Evolutionary conservation across 2,113 vertebrate genomes (phyloP).

Genomic region (Morphnarchus princeps): DNA sequence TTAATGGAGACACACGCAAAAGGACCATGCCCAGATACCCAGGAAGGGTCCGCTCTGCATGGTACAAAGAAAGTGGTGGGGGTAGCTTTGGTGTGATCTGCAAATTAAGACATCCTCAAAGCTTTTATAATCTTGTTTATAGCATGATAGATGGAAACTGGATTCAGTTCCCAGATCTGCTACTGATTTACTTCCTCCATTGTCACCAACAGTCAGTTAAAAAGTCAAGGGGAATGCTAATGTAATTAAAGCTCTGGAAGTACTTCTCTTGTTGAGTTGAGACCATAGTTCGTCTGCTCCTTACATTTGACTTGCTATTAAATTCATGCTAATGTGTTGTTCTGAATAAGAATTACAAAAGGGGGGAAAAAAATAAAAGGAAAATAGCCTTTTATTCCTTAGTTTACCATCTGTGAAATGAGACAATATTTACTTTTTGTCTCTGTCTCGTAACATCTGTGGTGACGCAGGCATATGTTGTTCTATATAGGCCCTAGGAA

Average conservation of each 20-base stretch:
- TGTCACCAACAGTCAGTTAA: neutral
- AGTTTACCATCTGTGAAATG: neutral
- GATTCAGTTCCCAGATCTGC: neutral
- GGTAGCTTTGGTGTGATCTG: neutral
- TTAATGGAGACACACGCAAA: neutral
- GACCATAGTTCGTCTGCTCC: neutral
- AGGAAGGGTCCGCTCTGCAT: neutral
- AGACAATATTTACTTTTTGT: neutral
- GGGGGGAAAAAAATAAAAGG: neutral
- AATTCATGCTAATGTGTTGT: neutral
- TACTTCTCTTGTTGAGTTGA: neutral
- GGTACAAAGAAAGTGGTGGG: neutral
- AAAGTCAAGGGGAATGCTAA: neutral
- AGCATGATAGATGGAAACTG: neutral
- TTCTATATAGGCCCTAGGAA: neutral
- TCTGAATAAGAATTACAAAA: neutral
- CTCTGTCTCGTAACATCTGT: neutral
- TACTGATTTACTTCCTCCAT: neutral
- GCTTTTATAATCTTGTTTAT: neutral
- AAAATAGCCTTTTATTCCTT: neutral
- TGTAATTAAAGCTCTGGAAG: neutral
- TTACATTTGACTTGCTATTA: neutral
- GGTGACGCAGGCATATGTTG: neutral
- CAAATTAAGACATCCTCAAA: neutral
- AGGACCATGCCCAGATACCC: neutral